Evolutionary conservation across 1,140 invertebrate species (phyloP).

Genomic region (Panulirus ornatus): DNA sequence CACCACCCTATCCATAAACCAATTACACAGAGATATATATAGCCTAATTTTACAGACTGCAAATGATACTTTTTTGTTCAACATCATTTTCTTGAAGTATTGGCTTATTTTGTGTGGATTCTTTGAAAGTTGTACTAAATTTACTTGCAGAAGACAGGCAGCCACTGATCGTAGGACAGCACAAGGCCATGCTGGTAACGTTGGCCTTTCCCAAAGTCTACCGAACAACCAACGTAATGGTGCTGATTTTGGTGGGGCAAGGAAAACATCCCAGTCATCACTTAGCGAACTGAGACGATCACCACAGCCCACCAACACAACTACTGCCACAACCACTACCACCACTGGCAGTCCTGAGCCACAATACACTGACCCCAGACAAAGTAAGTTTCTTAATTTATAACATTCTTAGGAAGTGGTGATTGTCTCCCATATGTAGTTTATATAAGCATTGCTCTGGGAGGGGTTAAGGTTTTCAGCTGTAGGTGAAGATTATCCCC

Average conservation of each 20-base stretch:
- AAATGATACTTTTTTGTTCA: no score
- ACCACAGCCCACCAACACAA: slow-evolving; percentile 62
- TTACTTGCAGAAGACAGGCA: not conserved
- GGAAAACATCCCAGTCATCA: slow-evolving; percentile 50
- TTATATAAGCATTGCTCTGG: no score
- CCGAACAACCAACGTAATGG: slow-evolving; percentile 52
- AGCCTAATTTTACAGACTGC: no score
- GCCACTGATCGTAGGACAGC: not conserved
- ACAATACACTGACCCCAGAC: slow-evolving; percentile 62
- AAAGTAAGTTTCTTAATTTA: slow-evolving; percentile 45
- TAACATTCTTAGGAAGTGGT: no score
- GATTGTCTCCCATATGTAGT: no score
- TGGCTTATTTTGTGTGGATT: no score
- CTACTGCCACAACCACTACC: slow-evolving; percentile 57
- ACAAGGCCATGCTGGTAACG: not conserved
- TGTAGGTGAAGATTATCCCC: no score
- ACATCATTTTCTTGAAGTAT: no score
- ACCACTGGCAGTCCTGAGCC: slow-evolving; percentile 64
- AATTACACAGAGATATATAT: no score
- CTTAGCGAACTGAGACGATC: slow-evolving; percentile 60
- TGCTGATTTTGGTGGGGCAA: not conserved
- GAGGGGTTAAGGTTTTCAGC: no score
- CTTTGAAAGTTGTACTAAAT: no score
- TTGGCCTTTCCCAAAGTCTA: not conserved
- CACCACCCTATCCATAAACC: no score